Conservation (phyloP, 2,888 invertebrate species). For the Steinernema carpocapsae region DNA sequence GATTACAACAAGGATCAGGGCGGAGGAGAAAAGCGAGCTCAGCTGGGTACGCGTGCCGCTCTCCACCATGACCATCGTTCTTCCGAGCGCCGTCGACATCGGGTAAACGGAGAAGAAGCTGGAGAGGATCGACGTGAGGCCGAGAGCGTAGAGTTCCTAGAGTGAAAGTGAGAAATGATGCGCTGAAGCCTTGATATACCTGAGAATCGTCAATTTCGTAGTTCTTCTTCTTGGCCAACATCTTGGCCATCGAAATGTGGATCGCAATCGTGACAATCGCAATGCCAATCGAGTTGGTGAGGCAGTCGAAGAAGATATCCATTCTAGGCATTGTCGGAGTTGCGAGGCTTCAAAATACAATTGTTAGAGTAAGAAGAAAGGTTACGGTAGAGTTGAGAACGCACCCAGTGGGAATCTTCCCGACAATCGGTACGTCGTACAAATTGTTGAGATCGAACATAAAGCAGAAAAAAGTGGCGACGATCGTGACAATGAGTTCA, state of each 20-base stretch:
- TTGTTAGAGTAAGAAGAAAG: too few relatives aligned
- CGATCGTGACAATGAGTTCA: constrained; percentile 59
- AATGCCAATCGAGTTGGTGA: constrained; percentile 71
- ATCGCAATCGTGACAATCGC: constrained; percentile 72
- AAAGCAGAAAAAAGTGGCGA: constrained; percentile 68
- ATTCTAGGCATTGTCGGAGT: constrained; percentile 59
- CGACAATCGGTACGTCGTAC: constrained; percentile 69
- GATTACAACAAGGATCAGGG: constrained; percentile 79
- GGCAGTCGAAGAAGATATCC: constrained; percentile 69
- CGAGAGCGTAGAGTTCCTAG: constrained; percentile 57
- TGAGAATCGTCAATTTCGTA: constrained; percentile 71
- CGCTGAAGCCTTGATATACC: too few relatives aligned
- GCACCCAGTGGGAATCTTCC: constrained; percentile 70
- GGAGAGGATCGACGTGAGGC: constrained; percentile 76
- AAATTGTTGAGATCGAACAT: constrained; percentile 63
- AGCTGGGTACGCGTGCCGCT: constrained; percentile 84
- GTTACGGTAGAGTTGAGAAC: too few relatives aligned
- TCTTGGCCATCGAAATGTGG: constrained; percentile 71
- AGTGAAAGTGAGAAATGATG: too few relatives aligned
- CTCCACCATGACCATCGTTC: constrained; percentile 78
- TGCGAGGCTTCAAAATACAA: too few relatives aligned
- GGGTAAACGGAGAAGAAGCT: constrained; percentile 72
- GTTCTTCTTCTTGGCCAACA: constrained; percentile 71
- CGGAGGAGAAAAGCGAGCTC: constrained; percentile 76
- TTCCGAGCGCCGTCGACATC: constrained; percentile 71